Conservation (phyloP, 2,113 vertebrate genomes). For the Emberiza fucata region DNA sequence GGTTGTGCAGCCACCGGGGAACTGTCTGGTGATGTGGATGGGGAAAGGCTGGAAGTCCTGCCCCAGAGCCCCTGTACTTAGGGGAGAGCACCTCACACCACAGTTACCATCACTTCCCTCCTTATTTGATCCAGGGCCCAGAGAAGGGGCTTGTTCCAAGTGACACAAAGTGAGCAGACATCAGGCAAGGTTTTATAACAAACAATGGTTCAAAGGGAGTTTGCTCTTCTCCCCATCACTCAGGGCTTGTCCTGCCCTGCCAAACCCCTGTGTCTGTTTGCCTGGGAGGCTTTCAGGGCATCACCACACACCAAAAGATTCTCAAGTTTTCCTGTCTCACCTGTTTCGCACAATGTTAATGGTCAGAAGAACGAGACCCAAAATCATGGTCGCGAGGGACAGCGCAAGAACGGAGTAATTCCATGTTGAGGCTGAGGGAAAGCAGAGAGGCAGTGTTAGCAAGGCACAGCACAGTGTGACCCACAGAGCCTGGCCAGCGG, state of each 20-base stretch:
- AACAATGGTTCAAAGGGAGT: not conserved
- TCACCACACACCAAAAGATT: not conserved
- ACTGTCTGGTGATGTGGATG: not conserved
- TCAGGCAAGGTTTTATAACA: not conserved
- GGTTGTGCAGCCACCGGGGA: not conserved
- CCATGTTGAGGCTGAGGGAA: conserved; percentile 78
- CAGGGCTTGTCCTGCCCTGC: not conserved
- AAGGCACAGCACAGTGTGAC: not conserved
- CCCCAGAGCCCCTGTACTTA: not conserved
- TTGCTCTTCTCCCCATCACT: not conserved
- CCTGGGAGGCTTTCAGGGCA: not conserved
- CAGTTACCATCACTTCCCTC: not conserved
- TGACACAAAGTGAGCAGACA: not conserved
- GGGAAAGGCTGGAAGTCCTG: not conserved
- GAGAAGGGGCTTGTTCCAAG: not conserved
- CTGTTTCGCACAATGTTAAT: conserved; percentile 79
- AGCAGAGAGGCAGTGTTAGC: not conserved
- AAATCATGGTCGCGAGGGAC: conserved; percentile 61
- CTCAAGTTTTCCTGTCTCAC: conserved; percentile 58
- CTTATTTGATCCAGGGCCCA: not conserved
- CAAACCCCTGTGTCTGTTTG: not conserved
- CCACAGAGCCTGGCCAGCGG: not conserved
- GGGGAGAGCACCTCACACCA: not conserved
- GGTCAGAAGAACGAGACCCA: conserved; percentile 80
- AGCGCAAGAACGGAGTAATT: conserved; percentile 79